Evolutionary conservation across 1,140 invertebrate genomes (phyloP).

Genomic region (Oncopeltus fasciatus): DNA sequence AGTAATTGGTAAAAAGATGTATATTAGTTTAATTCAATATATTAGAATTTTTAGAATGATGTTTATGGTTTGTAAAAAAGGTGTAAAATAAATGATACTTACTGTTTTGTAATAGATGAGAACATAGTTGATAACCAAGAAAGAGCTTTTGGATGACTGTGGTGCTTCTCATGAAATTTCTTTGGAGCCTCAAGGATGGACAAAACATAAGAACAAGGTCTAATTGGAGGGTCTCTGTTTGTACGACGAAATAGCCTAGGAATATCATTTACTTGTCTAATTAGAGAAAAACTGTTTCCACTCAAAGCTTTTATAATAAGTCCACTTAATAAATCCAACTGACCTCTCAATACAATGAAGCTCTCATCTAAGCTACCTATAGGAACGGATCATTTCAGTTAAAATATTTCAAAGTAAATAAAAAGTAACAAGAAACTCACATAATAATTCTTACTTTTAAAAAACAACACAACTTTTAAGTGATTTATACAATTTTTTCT

Average conservation of each 20-base stretch:
- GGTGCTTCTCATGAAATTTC: slow-evolving; percentile 43
- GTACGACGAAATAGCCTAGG: slow-evolving; percentile 84
- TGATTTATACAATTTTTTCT: too few species aligned
- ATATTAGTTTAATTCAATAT: too few species aligned
- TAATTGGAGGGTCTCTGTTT: slow-evolving; percentile 69
- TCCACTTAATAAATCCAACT: slow-evolving; percentile 38
- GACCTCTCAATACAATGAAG: slow-evolving; percentile 31
- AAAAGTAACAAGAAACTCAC: too few species aligned
- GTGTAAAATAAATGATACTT: slow-evolving; percentile 33
- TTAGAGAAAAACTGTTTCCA: slow-evolving; percentile 37
- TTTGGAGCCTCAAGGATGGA: slow-evolving; percentile 45
- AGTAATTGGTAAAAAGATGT: too few species aligned
- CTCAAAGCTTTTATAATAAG: slow-evolving; percentile 42
- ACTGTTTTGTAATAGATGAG: slow-evolving; percentile 50
- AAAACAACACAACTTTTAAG: too few species aligned
- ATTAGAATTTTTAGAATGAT: too few species aligned
- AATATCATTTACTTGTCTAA: slow-evolving; percentile 75
- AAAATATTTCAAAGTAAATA: not conserved
- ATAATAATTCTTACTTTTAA: too few species aligned
- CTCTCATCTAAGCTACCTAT: slow-evolving; percentile 37
- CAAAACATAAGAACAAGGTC: slow-evolving; percentile 62
- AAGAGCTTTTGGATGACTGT: slow-evolving; percentile 35
- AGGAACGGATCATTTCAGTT: slow-evolving; percentile 10
- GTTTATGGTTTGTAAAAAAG: too few species aligned
- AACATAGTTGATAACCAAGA: slow-evolving; percentile 41